phyloP scores from a whole-genome alignment of 2,113 vertebrate species.

The Murina feae region DNA sequence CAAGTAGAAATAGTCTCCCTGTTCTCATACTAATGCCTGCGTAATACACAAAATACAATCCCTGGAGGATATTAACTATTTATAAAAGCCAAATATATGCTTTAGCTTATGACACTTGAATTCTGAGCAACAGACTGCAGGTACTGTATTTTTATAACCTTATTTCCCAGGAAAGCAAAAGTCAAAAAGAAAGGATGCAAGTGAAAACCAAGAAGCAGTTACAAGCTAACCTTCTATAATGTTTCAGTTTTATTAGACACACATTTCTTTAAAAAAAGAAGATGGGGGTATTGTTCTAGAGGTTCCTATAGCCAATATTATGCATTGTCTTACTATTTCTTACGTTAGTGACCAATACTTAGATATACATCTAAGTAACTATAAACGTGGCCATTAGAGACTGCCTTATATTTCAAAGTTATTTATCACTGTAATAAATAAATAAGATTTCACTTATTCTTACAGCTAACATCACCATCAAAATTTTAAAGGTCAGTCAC shows the following conservation, averaged over 20 bases:
- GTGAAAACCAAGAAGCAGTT: not conserved
- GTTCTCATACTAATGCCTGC: not conserved
- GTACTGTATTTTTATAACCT: not conserved
- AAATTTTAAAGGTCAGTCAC: not conserved
- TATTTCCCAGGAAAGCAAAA: not conserved
- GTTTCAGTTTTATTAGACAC: not conserved
- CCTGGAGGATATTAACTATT: not conserved
- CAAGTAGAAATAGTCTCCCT: not conserved
- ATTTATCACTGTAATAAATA: not conserved
- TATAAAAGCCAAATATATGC: not conserved
- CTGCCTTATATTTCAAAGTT: not conserved
- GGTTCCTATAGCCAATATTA: not conserved
- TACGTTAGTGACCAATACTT: not conserved
- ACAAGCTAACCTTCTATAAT: not conserved
- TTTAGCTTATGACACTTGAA: not conserved
- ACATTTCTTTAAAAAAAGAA: not conserved
- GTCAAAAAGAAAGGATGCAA: not conserved
- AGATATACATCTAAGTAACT: not conserved
- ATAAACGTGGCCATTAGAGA: not conserved
- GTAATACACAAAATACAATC: not conserved
- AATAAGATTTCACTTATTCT: not conserved
- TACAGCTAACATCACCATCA: not conserved
- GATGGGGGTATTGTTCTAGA: not conserved
- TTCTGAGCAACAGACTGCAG: constrained; percentile 1
- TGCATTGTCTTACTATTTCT: not conserved